Evolutionary conservation across 2,797 vertebrate species (phyloP).

Genomic region (Limnodromus scolopaceus): DNA sequence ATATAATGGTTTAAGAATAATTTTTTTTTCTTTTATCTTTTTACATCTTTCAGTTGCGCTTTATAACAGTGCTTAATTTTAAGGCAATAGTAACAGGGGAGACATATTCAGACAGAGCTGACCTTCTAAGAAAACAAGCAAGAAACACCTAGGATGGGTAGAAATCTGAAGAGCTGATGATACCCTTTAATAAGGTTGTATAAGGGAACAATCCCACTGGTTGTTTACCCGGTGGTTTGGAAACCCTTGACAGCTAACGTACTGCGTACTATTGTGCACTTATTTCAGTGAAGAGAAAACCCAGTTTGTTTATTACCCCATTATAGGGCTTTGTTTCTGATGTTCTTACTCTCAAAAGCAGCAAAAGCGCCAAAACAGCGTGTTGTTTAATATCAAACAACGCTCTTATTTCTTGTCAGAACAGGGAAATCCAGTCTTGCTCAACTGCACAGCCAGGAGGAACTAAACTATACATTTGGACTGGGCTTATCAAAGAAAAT

Average conservation of each 20-base stretch:
- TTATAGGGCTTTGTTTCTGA: background rate
- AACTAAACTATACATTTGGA: background rate
- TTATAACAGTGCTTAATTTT: background rate
- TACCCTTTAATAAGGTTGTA: background rate
- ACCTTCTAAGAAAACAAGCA: background rate
- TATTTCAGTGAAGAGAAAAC: background rate
- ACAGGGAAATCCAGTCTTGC: background rate
- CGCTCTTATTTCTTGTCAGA: conserved; percentile 27
- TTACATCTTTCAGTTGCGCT: background rate
- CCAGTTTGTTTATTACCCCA: background rate
- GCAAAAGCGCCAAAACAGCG: conserved; percentile 21
- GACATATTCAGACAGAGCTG: background rate
- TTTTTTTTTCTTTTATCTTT: background rate
- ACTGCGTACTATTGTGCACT: background rate
- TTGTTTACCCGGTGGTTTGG: background rate
- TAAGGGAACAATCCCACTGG: background rate
- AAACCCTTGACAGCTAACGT: background rate
- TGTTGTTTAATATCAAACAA: conserved; percentile 60
- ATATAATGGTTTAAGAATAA: background rate
- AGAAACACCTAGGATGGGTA: background rate
- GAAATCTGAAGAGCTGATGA: background rate
- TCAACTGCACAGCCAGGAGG: background rate
- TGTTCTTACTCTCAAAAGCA: background rate
- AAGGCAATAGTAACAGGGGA: background rate
- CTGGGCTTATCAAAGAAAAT: background rate